Percentiles rank a stretch among this genome's conserved stretches.
phyloP scores from a whole-genome alignment of 1,140 invertebrate genomes.

The Drosophila sproati region DNA sequence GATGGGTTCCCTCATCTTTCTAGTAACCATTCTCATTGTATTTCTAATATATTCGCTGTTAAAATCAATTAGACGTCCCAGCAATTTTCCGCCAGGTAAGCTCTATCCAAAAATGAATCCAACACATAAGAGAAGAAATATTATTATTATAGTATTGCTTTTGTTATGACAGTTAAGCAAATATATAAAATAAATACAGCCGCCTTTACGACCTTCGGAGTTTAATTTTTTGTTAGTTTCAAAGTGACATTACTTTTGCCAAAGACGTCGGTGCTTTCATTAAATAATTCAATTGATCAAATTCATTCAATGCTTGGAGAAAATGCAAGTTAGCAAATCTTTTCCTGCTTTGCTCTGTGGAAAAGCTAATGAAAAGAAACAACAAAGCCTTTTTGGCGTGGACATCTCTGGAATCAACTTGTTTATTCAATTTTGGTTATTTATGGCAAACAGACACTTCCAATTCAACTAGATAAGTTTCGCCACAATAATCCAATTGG shows the following conservation, averaged over 20 bases:
- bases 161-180: too few species aligned
- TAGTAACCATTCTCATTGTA: slow-evolving; percentile 54
- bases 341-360: not conserved
- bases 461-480: not conserved
- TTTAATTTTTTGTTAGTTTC: not conserved
- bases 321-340: slow-evolving; percentile 29
- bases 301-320: not conserved
- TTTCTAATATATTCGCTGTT: slow-evolving; percentile 61
- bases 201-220: too few species aligned
- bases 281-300: slow-evolving; percentile 30
- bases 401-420: not conserved
- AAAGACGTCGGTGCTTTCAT: slow-evolving; percentile 32
- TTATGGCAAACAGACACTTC: not conserved
- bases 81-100: slow-evolving; percentile 81
- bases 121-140: not conserved
- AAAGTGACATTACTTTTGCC: slow-evolving; percentile 4
- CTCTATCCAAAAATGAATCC: not conserved
- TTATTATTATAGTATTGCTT: too few species aligned
- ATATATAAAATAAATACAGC: too few species aligned
- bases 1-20: slow-evolving; percentile 68
- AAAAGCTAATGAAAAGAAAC: not conserved
- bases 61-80: slow-evolving; percentile 61
- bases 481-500: slow-evolving; percentile 2
- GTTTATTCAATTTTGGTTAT: slow-evolving; percentile 10
- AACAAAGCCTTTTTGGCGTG: not conserved